A percentile compares a stretch with the other conserved stretches of the same genome.
These are phyloP conservation scores for Moxostoma hubbsi DNA, from an alignment of 2,797 vertebrate species.

Conservation along the genomic window DNA sequence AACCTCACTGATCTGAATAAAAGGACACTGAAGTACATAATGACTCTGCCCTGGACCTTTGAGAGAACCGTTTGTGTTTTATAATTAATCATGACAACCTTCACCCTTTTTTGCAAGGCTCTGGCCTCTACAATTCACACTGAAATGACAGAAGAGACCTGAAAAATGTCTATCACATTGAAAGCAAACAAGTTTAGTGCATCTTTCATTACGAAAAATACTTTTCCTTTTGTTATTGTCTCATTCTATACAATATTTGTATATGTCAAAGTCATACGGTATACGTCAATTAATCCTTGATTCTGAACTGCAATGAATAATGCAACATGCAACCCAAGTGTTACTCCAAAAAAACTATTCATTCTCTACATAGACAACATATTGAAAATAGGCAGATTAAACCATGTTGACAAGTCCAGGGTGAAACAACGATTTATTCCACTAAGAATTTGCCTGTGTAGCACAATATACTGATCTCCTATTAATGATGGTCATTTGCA, in stretches of 20 bases:
- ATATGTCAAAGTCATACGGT: too few relatives aligned
- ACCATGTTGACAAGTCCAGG: too few relatives aligned
- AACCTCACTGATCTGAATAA: background rate
- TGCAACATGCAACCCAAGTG: too few relatives aligned
- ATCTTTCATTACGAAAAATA: background rate
- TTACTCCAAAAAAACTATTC: too few relatives aligned
- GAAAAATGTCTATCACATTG: background rate
- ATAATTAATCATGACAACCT: conserved; percentile 10
- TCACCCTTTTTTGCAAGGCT: background rate
- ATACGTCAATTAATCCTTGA: too few relatives aligned
- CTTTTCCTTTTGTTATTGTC: background rate
- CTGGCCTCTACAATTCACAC: background rate
- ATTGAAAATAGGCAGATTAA: too few relatives aligned
- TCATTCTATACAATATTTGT: background rate
- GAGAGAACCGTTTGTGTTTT: background rate
- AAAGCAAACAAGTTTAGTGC: too few relatives aligned
- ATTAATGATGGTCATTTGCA: conserved; percentile 26
- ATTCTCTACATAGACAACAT: too few relatives aligned
- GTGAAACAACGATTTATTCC: too few relatives aligned
- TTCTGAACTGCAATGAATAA: background rate
- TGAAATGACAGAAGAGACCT: background rate
- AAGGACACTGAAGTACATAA: background rate
- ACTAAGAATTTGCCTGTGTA: background rate
- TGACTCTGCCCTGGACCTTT: conserved; percentile 9
- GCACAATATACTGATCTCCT: background rate